A percentile compares a stretch with the other conserved stretches of the same genome.
These are phyloP conservation scores for Lasioglossum zephyrum DNA, from an alignment of 2,888 invertebrate genomes.

Conservation along the genomic window DNA sequence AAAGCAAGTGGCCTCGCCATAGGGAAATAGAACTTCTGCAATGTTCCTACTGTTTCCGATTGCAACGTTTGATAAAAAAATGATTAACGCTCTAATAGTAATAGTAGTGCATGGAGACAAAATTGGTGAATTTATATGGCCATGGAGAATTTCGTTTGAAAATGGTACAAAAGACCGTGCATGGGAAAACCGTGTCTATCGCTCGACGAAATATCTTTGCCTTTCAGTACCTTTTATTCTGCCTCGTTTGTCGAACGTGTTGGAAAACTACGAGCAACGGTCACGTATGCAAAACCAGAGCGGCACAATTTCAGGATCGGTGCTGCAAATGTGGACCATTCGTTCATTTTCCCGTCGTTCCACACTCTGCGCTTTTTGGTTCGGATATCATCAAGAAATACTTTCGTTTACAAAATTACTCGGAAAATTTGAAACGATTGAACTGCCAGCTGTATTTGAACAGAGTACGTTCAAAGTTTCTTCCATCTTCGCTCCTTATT, in stretches of 20 bases:
- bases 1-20: no score
- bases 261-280: conserved; percentile 47
- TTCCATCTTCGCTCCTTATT: background rate
- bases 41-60: background rate
- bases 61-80: background rate
- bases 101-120: background rate
- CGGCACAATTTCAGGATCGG: conserved; percentile 57
- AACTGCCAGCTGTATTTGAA: background rate
- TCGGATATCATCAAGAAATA: background rate
- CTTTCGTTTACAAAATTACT: background rate
- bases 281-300: conserved; percentile 54
- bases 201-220: conserved; percentile 19
- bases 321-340: conserved; percentile 20
- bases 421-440: background rate
- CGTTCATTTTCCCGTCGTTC: conserved; percentile 24
- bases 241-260: conserved; percentile 28
- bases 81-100: background rate
- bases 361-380: conserved; percentile 6
- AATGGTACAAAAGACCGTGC: conserved; percentile 17
- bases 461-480: background rate
- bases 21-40: background rate
- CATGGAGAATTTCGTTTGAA: background rate
- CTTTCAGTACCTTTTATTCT: conserved; percentile 17
- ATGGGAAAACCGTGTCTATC: conserved; percentile 10
- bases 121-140: background rate